These are phyloP conservation scores for Etia nguti DNA, from an alignment of 2,113 vertebrate species.

Conservation along the genomic window DNA sequence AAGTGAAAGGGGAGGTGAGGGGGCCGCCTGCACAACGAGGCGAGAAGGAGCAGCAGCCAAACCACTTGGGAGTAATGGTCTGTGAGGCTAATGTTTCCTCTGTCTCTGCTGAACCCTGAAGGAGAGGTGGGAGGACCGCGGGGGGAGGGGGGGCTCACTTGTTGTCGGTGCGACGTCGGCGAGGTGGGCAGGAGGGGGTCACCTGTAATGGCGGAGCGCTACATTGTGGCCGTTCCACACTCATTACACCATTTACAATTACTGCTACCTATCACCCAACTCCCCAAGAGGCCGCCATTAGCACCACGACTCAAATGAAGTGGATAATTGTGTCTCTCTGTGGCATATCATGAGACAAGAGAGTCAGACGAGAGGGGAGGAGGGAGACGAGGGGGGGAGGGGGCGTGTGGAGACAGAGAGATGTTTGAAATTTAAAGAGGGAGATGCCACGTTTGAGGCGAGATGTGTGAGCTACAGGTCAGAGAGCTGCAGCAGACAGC, in stretches of 20 bases:
- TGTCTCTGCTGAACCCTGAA: conserved; percentile 59
- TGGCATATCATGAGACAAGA: conserved; percentile 70
- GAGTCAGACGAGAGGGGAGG: conserved; percentile 47
- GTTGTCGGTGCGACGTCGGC: conserved; percentile 32
- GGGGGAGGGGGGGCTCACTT: conserved; percentile 4
- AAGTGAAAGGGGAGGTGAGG: conserved; percentile 18
- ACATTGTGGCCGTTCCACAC: conserved; percentile 69
- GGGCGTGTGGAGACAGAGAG: conserved; percentile 6
- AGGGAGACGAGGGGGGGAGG: neutral
- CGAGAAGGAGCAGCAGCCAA: conserved; percentile 40
- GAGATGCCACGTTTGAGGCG: neutral
- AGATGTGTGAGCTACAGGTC: neutral
- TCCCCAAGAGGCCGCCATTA: conserved; percentile 73
- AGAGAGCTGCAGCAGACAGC: neutral
- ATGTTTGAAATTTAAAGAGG: neutral
- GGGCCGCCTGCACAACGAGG: conserved; percentile 16
- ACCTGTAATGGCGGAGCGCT: conserved; percentile 67
- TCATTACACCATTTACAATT: conserved; percentile 79
- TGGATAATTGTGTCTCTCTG: conserved; percentile 79
- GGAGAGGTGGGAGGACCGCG: neutral
- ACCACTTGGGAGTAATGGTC: conserved; percentile 67
- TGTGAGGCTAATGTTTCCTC: conserved; percentile 65
- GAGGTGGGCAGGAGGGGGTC: conserved; percentile 60
- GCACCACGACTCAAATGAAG: conserved; percentile 77
- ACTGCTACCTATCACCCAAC: conserved; percentile 69